A percentile compares a stretch with the other conserved stretches of the same genome.
Conservation (phyloP, 2,113 vertebrate genomes). For the Brienomyrus brachyistius region DNA sequence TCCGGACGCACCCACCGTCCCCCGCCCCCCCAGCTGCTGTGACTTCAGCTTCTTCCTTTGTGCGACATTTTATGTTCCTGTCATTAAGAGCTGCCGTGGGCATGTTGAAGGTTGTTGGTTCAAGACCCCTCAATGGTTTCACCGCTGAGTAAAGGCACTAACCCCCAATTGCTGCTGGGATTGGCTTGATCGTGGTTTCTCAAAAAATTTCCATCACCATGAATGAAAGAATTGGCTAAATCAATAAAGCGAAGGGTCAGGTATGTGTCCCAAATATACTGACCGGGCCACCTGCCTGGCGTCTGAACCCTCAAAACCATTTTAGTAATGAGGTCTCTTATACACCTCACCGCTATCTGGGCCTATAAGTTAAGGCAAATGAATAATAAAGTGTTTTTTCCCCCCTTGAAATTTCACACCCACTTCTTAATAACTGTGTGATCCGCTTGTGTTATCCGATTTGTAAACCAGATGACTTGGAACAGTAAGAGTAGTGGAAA, state of each 20-base stretch:
- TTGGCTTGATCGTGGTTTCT: background rate
- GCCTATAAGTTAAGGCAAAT: background rate
- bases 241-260: background rate
- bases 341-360: background rate
- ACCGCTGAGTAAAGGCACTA: background rate
- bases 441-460: background rate
- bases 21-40: background rate
- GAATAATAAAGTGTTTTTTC: conserved; percentile 5
- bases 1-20: background rate
- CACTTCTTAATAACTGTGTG: conserved; percentile 7
- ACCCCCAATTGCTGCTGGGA: background rate
- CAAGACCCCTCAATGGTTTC: background rate
- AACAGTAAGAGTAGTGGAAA: conserved; percentile 2
- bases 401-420: background rate
- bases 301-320: background rate
- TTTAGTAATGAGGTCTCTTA: background rate
- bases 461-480: conserved; percentile 15
- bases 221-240: background rate
- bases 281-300: background rate
- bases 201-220: background rate
- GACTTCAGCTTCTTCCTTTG: background rate
- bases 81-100: background rate
- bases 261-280: background rate
- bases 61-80: background rate
- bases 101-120: background rate